These are phyloP conservation scores for Dipodomys spectabilis DNA, from an alignment of 2,113 vertebrate genomes.

Conservation along the genomic window DNA sequence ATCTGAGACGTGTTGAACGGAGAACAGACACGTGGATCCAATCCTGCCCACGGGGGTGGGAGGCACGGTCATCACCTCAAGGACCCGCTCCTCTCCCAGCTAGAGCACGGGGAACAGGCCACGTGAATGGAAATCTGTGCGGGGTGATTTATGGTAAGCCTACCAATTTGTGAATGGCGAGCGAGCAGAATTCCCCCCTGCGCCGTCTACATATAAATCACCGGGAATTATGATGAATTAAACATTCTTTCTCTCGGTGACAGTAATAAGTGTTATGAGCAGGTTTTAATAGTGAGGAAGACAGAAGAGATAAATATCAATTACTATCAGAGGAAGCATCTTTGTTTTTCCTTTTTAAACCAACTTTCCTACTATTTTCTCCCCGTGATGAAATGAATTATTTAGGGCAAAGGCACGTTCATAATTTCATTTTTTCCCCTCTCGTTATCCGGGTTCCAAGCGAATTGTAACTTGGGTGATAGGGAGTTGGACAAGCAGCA, in stretches of 20 bases:
- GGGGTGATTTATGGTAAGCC: constrained; percentile 38
- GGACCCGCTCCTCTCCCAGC: constrained; percentile 4
- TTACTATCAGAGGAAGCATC: constrained; percentile 35
- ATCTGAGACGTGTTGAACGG: constrained; percentile 22
- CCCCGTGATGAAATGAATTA: constrained; percentile 65
- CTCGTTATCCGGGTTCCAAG: constrained; percentile 56
- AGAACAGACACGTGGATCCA: constrained; percentile 8
- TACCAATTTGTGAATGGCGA: constrained; percentile 8
- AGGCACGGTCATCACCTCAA: not conserved
- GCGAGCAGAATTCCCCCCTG: constrained; percentile 55
- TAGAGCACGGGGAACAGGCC: not conserved
- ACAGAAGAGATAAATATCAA: constrained; percentile 63
- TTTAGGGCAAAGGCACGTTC: constrained; percentile 58
- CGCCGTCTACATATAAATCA: not conserved
- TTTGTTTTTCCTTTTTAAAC: constrained; percentile 2
- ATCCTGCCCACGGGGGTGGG: not conserved
- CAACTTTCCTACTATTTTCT: not conserved
- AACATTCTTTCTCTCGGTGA: constrained; percentile 59
- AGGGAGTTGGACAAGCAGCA: not conserved
- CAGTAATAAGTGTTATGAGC: constrained; percentile 67
- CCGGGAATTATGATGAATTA: constrained; percentile 72
- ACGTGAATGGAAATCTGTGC: not conserved
- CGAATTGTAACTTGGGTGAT: constrained; percentile 9
- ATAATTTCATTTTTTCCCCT: constrained; percentile 59
- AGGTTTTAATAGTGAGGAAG: constrained; percentile 68